phyloP scores from a whole-genome alignment of 2,113 vertebrate species.

The Arothron firmamentum region DNA sequence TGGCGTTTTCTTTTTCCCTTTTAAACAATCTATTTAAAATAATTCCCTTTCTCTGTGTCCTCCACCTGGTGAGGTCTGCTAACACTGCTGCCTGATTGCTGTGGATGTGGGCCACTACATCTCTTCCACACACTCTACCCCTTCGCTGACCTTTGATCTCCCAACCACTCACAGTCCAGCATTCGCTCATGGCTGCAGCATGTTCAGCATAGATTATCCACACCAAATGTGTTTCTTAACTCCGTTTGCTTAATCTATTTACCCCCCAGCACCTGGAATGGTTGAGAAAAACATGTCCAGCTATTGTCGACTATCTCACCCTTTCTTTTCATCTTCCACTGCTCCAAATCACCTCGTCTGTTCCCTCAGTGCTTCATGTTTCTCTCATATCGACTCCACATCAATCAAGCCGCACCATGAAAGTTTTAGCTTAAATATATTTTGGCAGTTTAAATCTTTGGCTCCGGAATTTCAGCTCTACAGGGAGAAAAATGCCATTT shows the following conservation, averaged over 20 bases:
- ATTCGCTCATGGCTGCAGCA: constrained; percentile 21
- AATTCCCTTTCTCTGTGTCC: background rate
- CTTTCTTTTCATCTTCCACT: background rate
- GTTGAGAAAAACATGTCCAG: constrained; percentile 1
- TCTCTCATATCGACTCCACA: no score
- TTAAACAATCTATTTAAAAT: background rate
- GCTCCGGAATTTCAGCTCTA: no score
- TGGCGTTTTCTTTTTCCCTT: background rate
- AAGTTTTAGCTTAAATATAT: no score
- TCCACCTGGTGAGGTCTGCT: background rate
- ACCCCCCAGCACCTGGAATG: constrained; percentile 1
- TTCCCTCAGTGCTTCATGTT: no score
- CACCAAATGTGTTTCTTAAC: constrained; percentile 35
- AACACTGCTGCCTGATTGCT: no score
- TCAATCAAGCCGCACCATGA: no score
- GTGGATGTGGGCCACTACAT: background rate
- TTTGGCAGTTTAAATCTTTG: no score
- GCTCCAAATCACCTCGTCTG: no score
- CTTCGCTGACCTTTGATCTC: constrained; percentile 18
- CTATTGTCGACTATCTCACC: constrained; percentile 4
- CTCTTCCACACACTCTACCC: background rate
- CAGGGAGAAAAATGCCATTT: no score
- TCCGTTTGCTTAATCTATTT: constrained; percentile 33
- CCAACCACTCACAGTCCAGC: constrained; percentile 3
- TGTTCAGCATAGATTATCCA: constrained; percentile 16